Evolutionary conservation across 2,888 invertebrate species (phyloP), one percentile per base, ranked within the genome.

Genomic region (Chaetogeoica ovagalla): DNA sequence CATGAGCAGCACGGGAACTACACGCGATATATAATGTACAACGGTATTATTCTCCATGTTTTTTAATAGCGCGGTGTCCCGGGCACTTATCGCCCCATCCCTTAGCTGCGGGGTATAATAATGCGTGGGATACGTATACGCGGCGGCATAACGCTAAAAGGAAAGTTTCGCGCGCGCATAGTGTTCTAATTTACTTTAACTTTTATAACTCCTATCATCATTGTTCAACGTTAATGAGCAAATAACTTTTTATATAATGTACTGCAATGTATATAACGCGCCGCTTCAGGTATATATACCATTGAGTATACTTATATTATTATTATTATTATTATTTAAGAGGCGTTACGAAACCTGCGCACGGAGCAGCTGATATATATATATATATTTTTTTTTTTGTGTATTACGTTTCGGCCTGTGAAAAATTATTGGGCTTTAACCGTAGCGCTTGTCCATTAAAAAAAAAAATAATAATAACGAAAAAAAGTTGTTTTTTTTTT

Each of bases 171-270:
- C 30, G 30, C 7, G 5, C 30, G 30, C 30, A 30, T 23, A 13
- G 21, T 4, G 17, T 69, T 77, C 55, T 71, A 79, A 70, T 77
- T 70, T 63, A 70, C 63, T 77, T 30, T 77, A 77, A 70, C 68
- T 76, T 62, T 55, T 70, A 57, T 57, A 66, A 75, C 55, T 79
- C 17, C 13, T 30, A 30, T 62, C 15, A 43, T 0, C 23, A 79
- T 63, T 71, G 55, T 76, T 30, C 59, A 52, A 30, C 37, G 17
- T 17, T 39, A 21, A 63, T 21, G 19, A 70, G 70, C 52, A 55
- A 55, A 79, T 63, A 71, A 71, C 63, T 79, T 71, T 79, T 63
- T 55, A 37, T 71, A 63, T 52, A 30, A 30, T 70, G 19, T 63
- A 39, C 37, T 23, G 43, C 48, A 57, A 30, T 57, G 37, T n/a